Conservation (phyloP, 1,140 invertebrate species). For the Ooceraea biroi region DNA sequence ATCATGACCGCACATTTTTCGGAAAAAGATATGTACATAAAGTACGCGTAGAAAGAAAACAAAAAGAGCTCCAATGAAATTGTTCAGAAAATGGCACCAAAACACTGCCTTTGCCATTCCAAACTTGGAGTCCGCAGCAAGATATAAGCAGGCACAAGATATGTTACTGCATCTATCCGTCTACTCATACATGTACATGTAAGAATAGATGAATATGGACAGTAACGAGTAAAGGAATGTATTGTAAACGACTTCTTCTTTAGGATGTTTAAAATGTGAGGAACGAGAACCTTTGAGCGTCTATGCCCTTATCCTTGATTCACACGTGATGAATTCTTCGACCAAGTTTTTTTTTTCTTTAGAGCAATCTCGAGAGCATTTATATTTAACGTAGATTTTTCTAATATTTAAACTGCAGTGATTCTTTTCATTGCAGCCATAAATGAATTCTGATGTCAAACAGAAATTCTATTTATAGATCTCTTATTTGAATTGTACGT, state of each 20-base stretch:
- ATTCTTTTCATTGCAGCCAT: no score
- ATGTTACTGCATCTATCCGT: slow-evolving; percentile 31
- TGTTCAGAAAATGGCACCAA: slow-evolving; percentile 88
- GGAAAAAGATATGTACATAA: slow-evolving; percentile 41
- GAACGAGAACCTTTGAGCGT: slow-evolving; percentile 83
- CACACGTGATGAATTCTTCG: neutral
- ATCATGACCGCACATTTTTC: slow-evolving; percentile 84
- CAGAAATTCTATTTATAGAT: no score
- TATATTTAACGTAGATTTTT: neutral
- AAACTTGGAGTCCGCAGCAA: slow-evolving; percentile 87
- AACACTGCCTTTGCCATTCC: slow-evolving; percentile 90
- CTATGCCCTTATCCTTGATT: slow-evolving; percentile 24
- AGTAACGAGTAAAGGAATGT: slow-evolving; percentile 34
- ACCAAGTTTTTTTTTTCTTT: slow-evolving; percentile 14
- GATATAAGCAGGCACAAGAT: slow-evolving; percentile 88
- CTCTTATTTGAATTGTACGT: no score
- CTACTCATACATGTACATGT: neutral
- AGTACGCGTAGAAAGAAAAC: slow-evolving; percentile 45
- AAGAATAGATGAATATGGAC: neutral
- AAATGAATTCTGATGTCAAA: no score
- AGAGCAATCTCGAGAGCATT: neutral
- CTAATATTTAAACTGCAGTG: slow-evolving; percentile 3
- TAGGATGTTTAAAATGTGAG: slow-evolving; percentile 41
- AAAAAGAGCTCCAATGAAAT: slow-evolving; percentile 72
- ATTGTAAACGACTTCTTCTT: slow-evolving; percentile 36